phyloP scores from a whole-genome alignment of 1,140 invertebrate species.

The Drosophila arawakana region DNA sequence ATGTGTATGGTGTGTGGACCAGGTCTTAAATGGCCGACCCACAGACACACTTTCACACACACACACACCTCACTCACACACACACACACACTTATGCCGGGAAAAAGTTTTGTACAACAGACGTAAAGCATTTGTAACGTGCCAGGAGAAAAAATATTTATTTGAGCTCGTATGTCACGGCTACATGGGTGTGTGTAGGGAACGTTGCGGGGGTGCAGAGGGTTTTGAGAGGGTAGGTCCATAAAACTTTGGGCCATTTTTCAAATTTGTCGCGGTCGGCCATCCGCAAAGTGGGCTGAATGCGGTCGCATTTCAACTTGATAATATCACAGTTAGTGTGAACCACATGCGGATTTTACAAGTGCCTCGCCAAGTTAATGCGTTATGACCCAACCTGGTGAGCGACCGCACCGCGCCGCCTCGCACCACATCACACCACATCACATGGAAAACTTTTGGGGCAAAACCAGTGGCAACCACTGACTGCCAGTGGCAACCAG shows the following conservation, averaged over 20 bases:
- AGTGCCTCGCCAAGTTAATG: constrained; percentile 71
- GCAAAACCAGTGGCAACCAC: constrained; percentile 3
- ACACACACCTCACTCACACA: too few relatives aligned
- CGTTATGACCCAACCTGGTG: constrained; percentile 49
- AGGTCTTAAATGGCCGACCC: constrained; percentile 9
- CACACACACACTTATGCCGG: not conserved
- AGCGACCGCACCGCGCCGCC: constrained; percentile 4
- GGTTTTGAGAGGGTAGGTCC: constrained; percentile 29
- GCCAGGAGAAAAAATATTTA: constrained; percentile 79
- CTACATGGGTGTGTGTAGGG: not conserved
- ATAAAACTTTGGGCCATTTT: constrained; percentile 80
- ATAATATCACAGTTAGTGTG: constrained; percentile 68
- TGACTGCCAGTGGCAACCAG: constrained; percentile 25
- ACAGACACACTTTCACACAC: not conserved
- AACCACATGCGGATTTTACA: constrained; percentile 57
- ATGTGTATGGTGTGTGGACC: not conserved
- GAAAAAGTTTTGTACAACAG: constrained; percentile 65
- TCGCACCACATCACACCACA: not conserved
- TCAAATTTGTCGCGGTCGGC: constrained; percentile 79
- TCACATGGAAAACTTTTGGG: constrained; percentile 55
- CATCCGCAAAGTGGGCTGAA: constrained; percentile 47
- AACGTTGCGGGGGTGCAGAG: not conserved
- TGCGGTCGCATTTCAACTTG: constrained; percentile 69
- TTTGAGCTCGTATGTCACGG: constrained; percentile 74
- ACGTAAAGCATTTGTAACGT: constrained; percentile 78